These are phyloP conservation scores for Selenia dentaria DNA, from an alignment of 2,888 invertebrate genomes.

Conservation along the genomic window DNA sequence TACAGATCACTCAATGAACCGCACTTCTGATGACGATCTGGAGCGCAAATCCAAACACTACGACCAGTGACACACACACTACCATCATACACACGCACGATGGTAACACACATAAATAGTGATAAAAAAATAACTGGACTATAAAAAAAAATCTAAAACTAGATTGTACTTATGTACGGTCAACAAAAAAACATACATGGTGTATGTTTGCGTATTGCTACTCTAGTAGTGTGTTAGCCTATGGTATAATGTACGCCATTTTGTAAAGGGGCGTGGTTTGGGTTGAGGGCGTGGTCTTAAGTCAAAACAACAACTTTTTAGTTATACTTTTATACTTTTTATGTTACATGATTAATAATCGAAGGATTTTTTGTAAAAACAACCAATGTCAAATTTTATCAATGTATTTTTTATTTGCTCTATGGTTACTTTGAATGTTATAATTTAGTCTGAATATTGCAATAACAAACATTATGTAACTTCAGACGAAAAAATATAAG, in stretches of 20 bases:
- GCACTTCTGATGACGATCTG: constrained; percentile 74
- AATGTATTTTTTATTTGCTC: too few relatives aligned
- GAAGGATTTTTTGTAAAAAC: too few relatives aligned
- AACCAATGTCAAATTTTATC: too few relatives aligned
- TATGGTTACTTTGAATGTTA: too few relatives aligned
- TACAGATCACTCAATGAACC: constrained; percentile 76
- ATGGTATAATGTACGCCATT: constrained; percentile 18
- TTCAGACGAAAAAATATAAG: too few relatives aligned
- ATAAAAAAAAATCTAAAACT: constrained; percentile 5
- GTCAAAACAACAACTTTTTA: too few relatives aligned
- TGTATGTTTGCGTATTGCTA: constrained; percentile 11
- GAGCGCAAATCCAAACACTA: constrained; percentile 76
- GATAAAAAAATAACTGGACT: constrained; percentile 1
- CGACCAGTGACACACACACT: constrained; percentile 60
- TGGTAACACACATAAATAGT: constrained; percentile 11
- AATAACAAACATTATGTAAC: too few relatives aligned
- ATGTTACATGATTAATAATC: too few relatives aligned
- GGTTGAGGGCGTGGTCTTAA: neutral
- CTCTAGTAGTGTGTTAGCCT: constrained; percentile 3
- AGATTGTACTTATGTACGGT: constrained; percentile 6
- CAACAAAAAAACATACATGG: constrained; percentile 17
- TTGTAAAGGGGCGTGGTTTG: constrained; percentile 11
- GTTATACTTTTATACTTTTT: too few relatives aligned
- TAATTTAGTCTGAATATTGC: too few relatives aligned
- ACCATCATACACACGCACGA: constrained; percentile 6